Base-by-base conservation (phyloP, 2,888 invertebrate species). In the Parascotia fuliginaria region DNA sequence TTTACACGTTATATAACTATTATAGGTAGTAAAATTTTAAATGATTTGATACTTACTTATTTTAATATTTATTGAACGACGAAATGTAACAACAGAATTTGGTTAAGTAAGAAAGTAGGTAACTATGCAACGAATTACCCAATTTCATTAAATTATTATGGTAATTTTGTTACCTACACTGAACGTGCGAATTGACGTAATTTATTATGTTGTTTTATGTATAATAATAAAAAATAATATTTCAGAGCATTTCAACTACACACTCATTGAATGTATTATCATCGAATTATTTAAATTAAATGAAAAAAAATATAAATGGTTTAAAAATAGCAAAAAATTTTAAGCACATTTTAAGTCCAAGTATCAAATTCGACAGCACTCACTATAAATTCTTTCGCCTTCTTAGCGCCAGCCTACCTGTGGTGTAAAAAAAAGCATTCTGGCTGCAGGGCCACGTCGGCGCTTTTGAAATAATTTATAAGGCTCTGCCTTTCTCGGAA, bases 391-490 rank as follows among this genome's bases (percentile, higher is more conserved):
- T 91, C 91, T 89, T 78, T 81, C 67, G 82, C 81, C 84, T 84
- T 87, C 89, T 91, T 90, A 92, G 92, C 92, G 79, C 78, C 78
- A 77, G 91, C 88, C 88, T 87, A 88, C 90, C 90, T 89, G 91
- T 86, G 82, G 83, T 83, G 82, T 84, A 90, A 91, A 92, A 89
- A n/a, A 91, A 92, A 89, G 76, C 80, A 83, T 88, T 88, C 87
- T 84, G 88, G 85, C 85, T 83, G 79, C 83, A 77, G 83, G 87
- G 82, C 89, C 88, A 87, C 77, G 91, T 87, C 92, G 92, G 91
- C 89, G 82, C 91, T 90, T 92, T 92, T 91, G 91, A 88, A 88
- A 92, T 90, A 89, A 90, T 91, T 91, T 91, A 91, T 90, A 90
- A 91, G 90, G 89, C 85, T 85, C 80, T 86, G 83, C 90, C 90